Evolutionary conservation across 2,888 invertebrate species (phyloP), one percentile per base, ranked within the genome.

Genomic region (Harmothoe impar): DNA sequence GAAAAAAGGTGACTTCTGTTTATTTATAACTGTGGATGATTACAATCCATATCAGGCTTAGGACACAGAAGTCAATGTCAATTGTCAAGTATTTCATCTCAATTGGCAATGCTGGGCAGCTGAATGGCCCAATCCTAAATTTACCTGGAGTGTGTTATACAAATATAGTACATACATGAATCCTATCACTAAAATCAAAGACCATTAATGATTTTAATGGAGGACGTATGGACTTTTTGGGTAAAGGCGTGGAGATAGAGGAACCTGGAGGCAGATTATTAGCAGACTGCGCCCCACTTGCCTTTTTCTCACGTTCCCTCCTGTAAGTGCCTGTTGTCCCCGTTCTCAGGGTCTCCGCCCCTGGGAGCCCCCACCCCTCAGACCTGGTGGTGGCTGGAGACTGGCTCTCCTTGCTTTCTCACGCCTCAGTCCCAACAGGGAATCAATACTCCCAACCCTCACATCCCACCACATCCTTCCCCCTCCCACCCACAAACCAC

Each of bases 391-490:
- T 43, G 43, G 72, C 17, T 3, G 29, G 1, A 25, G 31, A 72
- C 72, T 25, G 72, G 72, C 20, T 62, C n/a, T n/a, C 72, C 81
- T 17, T 43, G 81, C 81, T 81, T 81, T 81, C 81, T 81, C 81
- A 81, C 81, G 81, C 43, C 81, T 72, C 81, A 35, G 81, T 43
- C 35, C 35, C 33, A 10, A 31, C 29, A 77, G n/a, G 7, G 81
- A 81, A 81, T 81, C 81, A 81, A 81, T 81, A 77, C 77, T 25
- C 29, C n/a, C 25, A 43, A 43, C 43, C 43, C 43, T 43, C 43
- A 43, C 43, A 3, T 10, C 3, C 43, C 43, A 43, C 43, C 3
- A 7, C 62, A 3, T 62, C 62, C 62, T 15, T 20, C 62, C 20
- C n/a, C 62, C 62, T 12, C 62, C 62, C 62, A 20, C 62, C 10